Evolutionary conservation across 92 coral and sea anemone species (phyloP), one percentile per base, ranked within the genome.

Genomic region (Parazoanthus atlanticus): DNA sequence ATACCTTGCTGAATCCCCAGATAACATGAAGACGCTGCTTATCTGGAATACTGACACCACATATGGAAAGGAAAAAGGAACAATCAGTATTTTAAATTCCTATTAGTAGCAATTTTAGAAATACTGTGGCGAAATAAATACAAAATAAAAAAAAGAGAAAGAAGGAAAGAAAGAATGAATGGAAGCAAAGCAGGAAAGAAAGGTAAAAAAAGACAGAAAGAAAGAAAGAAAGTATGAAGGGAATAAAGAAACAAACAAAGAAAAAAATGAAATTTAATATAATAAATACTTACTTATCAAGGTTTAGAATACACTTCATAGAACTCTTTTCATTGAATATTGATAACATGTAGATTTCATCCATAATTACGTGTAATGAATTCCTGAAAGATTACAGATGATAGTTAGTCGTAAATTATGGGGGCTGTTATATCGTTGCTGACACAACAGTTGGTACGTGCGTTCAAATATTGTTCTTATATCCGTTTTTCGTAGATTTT

Each of bases 1-100:
- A 15, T 86, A 97, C 99, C 97, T 97, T 97, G 67, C 99, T 97
- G 77, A 97, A 97, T n/a, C 99, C 99, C 99, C 99, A 97, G 8
- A 97, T 49, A 4, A 97, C 94, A 83, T 97, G 99, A 17, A 97
- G 86, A 19, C 92, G 91, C 3, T 94, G 89, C 30, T 91, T 91
- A 78, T 95, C 92, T 43, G 98, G 98, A 58, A 95, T 69, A 54
- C 98, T 95, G 85, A 2, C 79, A 73, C 64, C n/a, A 36, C 3
- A 74, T 33, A 77, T 25, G 65, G 5, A 71, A 47, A 46, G n/a
- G 25, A 79, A 49, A 28, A 28, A 26, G 40, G 41, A 46, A 19
- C 26, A n/a, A 13, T 49, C 36, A 61, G 69, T 61, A 5, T 3
- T 61, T 61, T 23, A 19, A 61, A 61, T 5, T 25, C 0, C 10